Conservation (phyloP, 1,140 invertebrate genomes). For the Calycopis cecrops region DNA sequence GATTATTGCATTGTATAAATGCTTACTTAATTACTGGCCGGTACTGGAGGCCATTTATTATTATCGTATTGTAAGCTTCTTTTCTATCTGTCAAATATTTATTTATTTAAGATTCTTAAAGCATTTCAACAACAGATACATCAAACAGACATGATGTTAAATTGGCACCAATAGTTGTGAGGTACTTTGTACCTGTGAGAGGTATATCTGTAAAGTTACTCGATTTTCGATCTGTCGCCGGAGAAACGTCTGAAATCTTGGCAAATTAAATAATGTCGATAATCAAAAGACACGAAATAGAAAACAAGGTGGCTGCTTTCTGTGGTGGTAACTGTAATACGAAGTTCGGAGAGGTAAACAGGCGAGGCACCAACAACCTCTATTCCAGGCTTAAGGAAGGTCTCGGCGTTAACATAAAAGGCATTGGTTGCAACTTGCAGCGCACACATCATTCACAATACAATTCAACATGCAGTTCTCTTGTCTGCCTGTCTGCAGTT, state of each 20-base stretch:
- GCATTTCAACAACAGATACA: conserved; percentile 12
- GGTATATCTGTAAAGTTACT: too few species aligned
- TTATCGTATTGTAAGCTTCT: too few species aligned
- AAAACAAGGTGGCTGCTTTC: conserved; percentile 18
- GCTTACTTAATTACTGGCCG: too few species aligned
- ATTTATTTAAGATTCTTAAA: too few species aligned
- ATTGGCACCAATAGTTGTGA: conserved; percentile 12
- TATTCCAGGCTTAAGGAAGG: conserved; percentile 14
- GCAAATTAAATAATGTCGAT: conserved; percentile 15
- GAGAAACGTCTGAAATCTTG: conserved; percentile 3
- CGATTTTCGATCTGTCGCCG: too few species aligned
- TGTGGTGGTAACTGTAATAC: conserved; percentile 18
- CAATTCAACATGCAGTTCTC: too few species aligned
- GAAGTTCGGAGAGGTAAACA: conserved; percentile 16
- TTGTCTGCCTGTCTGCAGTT: too few species aligned
- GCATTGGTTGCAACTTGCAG: conserved; percentile 12
- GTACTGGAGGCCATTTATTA: too few species aligned
- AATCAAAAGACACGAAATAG: conserved; percentile 15
- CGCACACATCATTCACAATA: too few species aligned
- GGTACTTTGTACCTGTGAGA: conserved; percentile 17
- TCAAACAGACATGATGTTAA: conserved; percentile 17
- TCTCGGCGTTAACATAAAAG: conserved; percentile 12
- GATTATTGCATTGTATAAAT: too few species aligned
- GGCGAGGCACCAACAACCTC: conserved; percentile 14
- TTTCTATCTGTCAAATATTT: too few species aligned